Evolutionary conservation across 2,888 invertebrate species (phyloP).

Genomic region (Pogonocherus hispidulus): DNA sequence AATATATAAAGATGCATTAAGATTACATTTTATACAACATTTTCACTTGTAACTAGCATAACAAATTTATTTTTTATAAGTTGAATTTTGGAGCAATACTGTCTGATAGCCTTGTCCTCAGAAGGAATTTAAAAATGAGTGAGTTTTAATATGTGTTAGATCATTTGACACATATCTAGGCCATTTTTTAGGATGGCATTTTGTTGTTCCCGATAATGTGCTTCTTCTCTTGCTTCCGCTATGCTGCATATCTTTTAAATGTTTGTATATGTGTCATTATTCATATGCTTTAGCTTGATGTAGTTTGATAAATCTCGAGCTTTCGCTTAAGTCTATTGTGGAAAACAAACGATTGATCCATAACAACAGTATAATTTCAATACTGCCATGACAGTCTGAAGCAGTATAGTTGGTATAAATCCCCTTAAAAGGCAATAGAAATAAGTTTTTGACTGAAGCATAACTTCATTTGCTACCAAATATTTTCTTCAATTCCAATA

Average conservation of each 20-base stretch:
- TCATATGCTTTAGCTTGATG: constrained; percentile 22
- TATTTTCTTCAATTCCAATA: too few species aligned
- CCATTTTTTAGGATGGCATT: constrained; percentile 49
- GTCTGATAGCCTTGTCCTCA: background rate
- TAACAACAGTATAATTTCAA: background rate
- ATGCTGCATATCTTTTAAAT: background rate
- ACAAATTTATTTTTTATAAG: too few species aligned
- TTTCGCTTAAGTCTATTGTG: constrained; percentile 54
- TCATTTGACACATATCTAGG: constrained; percentile 57
- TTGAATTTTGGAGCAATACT: background rate
- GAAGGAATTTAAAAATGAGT: constrained; percentile 32
- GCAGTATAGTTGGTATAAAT: too few species aligned
- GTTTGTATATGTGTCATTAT: constrained; percentile 33
- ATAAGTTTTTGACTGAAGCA: too few species aligned
- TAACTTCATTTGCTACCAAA: too few species aligned
- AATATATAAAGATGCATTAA: too few species aligned
- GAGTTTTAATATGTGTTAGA: constrained; percentile 48
- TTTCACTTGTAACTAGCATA: too few species aligned
- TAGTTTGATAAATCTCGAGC: constrained; percentile 45
- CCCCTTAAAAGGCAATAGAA: too few species aligned
- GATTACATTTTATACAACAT: too few species aligned
- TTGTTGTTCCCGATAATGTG: constrained; percentile 65
- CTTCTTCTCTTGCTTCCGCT: constrained; percentile 62
- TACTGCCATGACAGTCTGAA: too few species aligned
- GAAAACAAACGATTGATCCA: constrained; percentile 33